Evolutionary conservation across 1,140 invertebrate genomes (phyloP), one percentile per base, ranked within the genome.

Genomic region (Bombus impatiens): DNA sequence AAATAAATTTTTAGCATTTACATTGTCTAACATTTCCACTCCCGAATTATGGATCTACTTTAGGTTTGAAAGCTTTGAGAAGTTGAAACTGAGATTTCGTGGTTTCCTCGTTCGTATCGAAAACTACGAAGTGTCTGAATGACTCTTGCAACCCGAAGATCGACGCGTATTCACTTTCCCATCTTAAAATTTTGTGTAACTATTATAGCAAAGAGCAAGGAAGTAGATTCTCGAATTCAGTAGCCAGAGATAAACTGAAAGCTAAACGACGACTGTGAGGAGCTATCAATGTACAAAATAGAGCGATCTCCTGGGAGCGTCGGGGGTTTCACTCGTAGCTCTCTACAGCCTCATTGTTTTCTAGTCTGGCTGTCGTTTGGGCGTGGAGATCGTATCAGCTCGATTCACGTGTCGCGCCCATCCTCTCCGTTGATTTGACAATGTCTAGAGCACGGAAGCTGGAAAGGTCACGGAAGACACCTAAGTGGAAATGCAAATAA

Each of bases 401-500:
- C 68, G 78, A 84, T 82, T 89, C 86, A 77, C 86, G 68, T 86
- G 86, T 88, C 67, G 74, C 37, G 65, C 68, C 86, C 70, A 70
- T 82, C 72, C 88, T 86, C 77, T 59, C 47, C 67, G 53, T 74
- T 68, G 88, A 88, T 90, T 90, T 72, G 88, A 90, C 89, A 70
- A 88, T 71, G 89, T 90, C 86, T 78, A 37, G 76, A 76, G 81
- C 37, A 35, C 78, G 74, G 82, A 84, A 87, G 89, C 85, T 71
- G 81, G 47, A 81, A 87, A 76, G 89, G 86, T 90, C 87, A 90
- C 77, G 47, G 87, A 84, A 79, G 87, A 87, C 87, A 82, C 84
- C 85, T 88, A 89, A 78, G 72, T 91, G 90, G 82, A 89, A 92
- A 93, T 93, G 91, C 91, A 93, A 94, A 93, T 94, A 92, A 90